Evolutionary conservation across 2,888 invertebrate species (phyloP).

Genomic region (Sphaeridia pumilis): DNA sequence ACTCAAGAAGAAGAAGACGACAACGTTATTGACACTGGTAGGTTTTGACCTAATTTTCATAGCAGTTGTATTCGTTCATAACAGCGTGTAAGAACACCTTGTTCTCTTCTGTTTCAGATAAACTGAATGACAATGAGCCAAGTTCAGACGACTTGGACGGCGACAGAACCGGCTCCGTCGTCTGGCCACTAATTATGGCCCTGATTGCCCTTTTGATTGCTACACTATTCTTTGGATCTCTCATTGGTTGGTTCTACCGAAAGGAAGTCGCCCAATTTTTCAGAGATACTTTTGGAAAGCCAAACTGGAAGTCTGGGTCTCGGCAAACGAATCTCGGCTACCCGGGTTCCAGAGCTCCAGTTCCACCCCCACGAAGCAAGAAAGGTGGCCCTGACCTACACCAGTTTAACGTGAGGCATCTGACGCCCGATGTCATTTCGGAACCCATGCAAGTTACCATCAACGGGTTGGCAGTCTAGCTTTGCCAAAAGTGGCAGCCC

Average conservation of each 20-base stretch:
- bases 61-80: neutral
- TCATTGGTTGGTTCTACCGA: constrained; percentile 37
- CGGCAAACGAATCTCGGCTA: neutral
- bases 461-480: constrained; percentile 37
- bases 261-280: constrained; percentile 34
- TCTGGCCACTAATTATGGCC: constrained; percentile 36
- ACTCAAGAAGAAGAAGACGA: constrained; percentile 37
- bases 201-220: constrained; percentile 37
- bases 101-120: constrained; percentile 23
- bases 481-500: neutral
- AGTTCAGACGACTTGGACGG: no score
- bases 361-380: constrained; percentile 35
- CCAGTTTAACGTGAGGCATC: constrained; percentile 23
- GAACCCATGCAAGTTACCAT: constrained; percentile 38
- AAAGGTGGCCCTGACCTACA: constrained; percentile 1
- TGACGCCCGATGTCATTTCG: constrained; percentile 35
- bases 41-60: constrained; percentile 4
- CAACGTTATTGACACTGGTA: constrained; percentile 31
- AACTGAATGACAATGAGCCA: no score
- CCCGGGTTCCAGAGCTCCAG: constrained; percentile 20
- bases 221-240: constrained; percentile 32
- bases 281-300: constrained; percentile 22
- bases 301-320: constrained; percentile 21
- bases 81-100: neutral
- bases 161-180: no score